Evolutionary conservation across 2,888 invertebrate species (phyloP), one percentile per base, ranked within the genome.

Genomic region (Eulithis prunata): DNA sequence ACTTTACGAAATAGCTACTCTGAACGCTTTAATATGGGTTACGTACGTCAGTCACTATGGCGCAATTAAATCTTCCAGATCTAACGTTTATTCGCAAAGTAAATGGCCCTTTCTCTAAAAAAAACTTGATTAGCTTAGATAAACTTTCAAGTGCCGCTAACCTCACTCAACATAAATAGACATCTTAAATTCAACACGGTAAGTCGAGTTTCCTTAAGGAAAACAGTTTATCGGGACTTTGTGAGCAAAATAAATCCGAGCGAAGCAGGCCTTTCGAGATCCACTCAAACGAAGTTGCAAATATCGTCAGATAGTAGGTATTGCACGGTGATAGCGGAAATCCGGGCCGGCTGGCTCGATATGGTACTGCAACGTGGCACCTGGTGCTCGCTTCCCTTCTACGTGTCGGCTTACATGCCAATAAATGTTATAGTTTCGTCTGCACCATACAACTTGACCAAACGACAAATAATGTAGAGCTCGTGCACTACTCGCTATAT

Each of bases 261-360:
- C 43, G 63, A 68, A 70, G 21, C 67, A 55, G 38, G 47, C 51
- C 56, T 70, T 62, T 68, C 61, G 64, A 69, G 64, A 67, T 66
- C 62, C 65, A 68, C 67, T 69, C 70, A 55, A 68, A 64, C 65
- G 49, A 52, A 69, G 69, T 64, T 70, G 59, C 62, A 66, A 67
- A 70, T 71, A 69, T 69, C 62, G 69, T 67, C 61, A 65, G 71
- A 69, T 70, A 70, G 72, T 59, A 58, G 47, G 66, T 45, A 52
- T 56, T 56, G 56, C 62, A 61, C 57, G 49, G 61, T 53, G 53
- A 63, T 64, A 55, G 55, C 68, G 70, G 71, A 73, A 64, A 71
- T 69, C 51, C 69, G 51, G 69, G 56, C 64, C 63, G 57, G 68
- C 66, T 56, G 64, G 60, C 64, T 69, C 56, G 59, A 58, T 67